Evolutionary conservation across 2,888 invertebrate species (phyloP).

Genomic region (Athalia circularis): DNA sequence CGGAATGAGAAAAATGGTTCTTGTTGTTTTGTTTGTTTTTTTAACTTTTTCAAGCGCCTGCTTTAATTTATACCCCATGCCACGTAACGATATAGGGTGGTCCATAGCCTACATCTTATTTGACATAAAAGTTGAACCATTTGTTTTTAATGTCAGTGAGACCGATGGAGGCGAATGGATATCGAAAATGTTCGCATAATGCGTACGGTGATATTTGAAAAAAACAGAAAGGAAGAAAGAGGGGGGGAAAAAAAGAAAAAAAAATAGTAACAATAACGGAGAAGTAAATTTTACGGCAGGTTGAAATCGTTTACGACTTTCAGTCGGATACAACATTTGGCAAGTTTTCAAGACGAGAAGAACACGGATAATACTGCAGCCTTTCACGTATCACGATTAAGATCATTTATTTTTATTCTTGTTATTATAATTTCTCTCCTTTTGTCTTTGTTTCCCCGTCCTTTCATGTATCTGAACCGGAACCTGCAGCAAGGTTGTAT

Average conservation of each 20-base stretch:
- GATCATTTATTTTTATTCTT: constrained; percentile 29
- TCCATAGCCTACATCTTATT: too few relatives aligned
- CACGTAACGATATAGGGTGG: not conserved
- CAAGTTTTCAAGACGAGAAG: not conserved
- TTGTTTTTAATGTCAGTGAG: not conserved
- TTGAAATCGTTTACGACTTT: constrained; percentile 26
- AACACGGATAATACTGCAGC: not conserved
- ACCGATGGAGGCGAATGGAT: constrained; percentile 8
- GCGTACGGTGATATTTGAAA: too few relatives aligned
- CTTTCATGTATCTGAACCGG: constrained; percentile 25
- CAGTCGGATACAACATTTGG: not conserved
- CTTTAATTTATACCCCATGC: constrained; percentile 1
- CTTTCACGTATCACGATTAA: constrained; percentile 29
- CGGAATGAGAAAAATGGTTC: too few relatives aligned
- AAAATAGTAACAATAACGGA: too few relatives aligned
- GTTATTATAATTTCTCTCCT: not conserved
- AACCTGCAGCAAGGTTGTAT: constrained; percentile 15
- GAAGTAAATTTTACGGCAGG: not conserved
- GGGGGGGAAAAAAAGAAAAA: too few relatives aligned
- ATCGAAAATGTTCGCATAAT: not conserved
- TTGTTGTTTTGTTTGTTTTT: too few relatives aligned
- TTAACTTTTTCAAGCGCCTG: too few relatives aligned
- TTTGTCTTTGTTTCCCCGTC: not conserved
- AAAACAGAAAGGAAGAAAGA: too few relatives aligned
- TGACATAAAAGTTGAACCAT: not conserved